Evolutionary conservation across 2,797 vertebrate genomes (phyloP).

Genomic region (Sandelia bainsii): DNA sequence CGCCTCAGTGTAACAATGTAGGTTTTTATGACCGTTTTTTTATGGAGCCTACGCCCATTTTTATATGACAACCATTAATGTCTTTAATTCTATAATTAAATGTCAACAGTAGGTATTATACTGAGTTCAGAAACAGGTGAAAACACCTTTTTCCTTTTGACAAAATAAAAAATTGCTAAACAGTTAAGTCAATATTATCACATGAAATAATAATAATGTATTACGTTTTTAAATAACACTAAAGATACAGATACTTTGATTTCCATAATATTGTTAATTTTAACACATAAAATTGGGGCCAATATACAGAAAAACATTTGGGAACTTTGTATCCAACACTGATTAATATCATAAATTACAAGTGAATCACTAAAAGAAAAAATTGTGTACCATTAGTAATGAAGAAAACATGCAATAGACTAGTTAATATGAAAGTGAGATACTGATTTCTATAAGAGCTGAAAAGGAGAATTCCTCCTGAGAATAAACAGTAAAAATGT

Average conservation of each 20-base stretch:
- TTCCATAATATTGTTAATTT: neutral
- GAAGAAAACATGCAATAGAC: slow-evolving; percentile 21
- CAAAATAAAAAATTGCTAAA: slow-evolving; percentile 14
- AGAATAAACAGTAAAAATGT: slow-evolving; percentile 13
- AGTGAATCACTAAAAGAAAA: neutral
- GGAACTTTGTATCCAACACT: neutral
- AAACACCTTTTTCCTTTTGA: slow-evolving; percentile 20
- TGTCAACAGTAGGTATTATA: slow-evolving; percentile 58
- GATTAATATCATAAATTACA: slow-evolving; percentile 27
- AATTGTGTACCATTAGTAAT: slow-evolving; percentile 12
- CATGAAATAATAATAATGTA: neutral
- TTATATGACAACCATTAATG: slow-evolving; percentile 67
- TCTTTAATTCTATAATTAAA: slow-evolving; percentile 72
- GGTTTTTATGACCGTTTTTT: slow-evolving; percentile 55
- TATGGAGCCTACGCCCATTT: slow-evolving; percentile 61
- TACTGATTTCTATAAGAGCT: slow-evolving; percentile 27
- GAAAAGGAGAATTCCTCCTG: slow-evolving; percentile 3
- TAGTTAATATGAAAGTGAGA: slow-evolving; percentile 16
- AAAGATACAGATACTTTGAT: neutral
- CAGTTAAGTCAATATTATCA: neutral
- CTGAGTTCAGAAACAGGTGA: slow-evolving; percentile 28
- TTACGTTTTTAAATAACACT: neutral
- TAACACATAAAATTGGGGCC: neutral
- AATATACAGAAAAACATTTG: slow-evolving; percentile 4
- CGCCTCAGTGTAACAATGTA: slow-evolving; percentile 55